Evolutionary conservation across 1,140 invertebrate genomes (phyloP), one percentile per base, ranked within the genome.

Genomic region (Drosophila quadrilineata): DNA sequence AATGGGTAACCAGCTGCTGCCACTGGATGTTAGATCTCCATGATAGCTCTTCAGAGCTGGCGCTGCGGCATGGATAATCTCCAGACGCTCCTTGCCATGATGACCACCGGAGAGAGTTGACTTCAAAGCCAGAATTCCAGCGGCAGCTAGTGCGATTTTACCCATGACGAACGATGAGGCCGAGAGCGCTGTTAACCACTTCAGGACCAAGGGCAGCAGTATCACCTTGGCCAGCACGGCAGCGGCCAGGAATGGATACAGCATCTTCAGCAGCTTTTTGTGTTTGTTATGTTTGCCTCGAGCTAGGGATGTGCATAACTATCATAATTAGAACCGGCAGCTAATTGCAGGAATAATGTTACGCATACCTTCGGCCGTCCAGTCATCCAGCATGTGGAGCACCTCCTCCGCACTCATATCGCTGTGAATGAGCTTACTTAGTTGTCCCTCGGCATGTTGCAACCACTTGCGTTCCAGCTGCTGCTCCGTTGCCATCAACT

Each of bases 161-260:
- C 92, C 92, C 45, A 93, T 89, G n/a, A 93, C 84, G 29, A 93
- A 91, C 0, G 92, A 92, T 65, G 92, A 92, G 9, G 92, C 91
- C 16, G 93, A 93, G 6, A 94, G 73, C 40, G 94, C 90, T 3
- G 93, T 92, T 6, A 94, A 69, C 12, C 90, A 90, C 69, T 94
- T 94, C 41, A 94, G 69, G 9, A 92, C 91, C n/a, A 94, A 80
- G 1, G 93, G 93, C 45, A 94, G 68, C 1, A 94, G 40, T 4
- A 94, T 87, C 33, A 92, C 91, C 70, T 94, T 94, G 2, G 93
- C 92, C 8, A 93, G 76, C 8, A 93, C 69, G 6, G 93, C 88
- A 0, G 92, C 93, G n/a, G 93, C 72, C 9, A 94, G 73, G 31
- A 94, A 43, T 0, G 93, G 93, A 28, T 82, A 88, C 0, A 89